phyloP scores from a whole-genome alignment of 2,888 invertebrate genomes.

The Clitarchus hookeri region DNA sequence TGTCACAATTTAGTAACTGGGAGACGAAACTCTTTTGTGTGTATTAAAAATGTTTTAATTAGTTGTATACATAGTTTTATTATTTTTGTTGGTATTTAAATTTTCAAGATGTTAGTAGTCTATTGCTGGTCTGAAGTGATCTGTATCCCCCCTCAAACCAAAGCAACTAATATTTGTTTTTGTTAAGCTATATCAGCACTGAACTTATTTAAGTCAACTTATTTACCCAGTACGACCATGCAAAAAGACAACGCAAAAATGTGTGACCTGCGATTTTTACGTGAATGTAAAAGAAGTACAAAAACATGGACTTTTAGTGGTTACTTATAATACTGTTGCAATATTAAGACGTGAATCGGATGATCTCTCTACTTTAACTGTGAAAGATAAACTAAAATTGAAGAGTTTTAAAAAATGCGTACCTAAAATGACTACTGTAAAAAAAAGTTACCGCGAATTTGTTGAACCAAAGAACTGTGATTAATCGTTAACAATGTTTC shows the following conservation, averaged over 20 bases:
- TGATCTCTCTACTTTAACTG: not conserved
- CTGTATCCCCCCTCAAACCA: not conserved
- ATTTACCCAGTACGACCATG: not conserved
- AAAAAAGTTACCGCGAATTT: not conserved
- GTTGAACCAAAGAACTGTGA: conserved; percentile 14
- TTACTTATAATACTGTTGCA: not conserved
- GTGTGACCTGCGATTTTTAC: not conserved
- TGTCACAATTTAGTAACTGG: too few relatives aligned
- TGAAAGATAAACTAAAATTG: not conserved
- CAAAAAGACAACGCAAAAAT: not conserved
- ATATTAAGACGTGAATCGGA: conserved; percentile 3
- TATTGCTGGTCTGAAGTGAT: not conserved
- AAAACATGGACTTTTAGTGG: not conserved
- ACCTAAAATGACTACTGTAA: not conserved
- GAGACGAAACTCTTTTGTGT: too few relatives aligned
- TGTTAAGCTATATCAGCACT: not conserved
- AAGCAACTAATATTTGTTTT: not conserved
- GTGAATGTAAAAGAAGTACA: not conserved
- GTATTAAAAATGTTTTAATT: too few relatives aligned
- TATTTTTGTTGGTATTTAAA: too few relatives aligned
- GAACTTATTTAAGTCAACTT: not conserved
- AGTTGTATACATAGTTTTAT: too few relatives aligned
- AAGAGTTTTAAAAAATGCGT: not conserved
- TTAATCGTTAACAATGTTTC: not conserved
- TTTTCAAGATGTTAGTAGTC: not conserved